phyloP scores from a whole-genome alignment of 2,888 invertebrate genomes.

The Muschampia plurimacula region DNA sequence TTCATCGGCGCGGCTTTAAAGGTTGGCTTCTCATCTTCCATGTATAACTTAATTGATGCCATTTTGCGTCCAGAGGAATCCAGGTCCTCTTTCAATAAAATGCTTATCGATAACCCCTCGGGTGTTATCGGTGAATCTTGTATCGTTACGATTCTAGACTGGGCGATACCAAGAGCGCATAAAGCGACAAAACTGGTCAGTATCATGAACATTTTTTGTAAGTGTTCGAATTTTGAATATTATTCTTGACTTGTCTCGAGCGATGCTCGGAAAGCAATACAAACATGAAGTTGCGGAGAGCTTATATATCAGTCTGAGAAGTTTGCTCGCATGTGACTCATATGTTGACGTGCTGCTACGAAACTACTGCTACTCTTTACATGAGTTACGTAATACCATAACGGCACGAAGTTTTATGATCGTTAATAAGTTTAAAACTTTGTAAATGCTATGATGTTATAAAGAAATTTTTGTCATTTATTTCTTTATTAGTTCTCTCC shows the following conservation, averaged over 20 bases:
- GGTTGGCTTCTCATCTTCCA: slow-evolving; percentile 4
- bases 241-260: background rate
- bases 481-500: too few species aligned
- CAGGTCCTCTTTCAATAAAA: slow-evolving; percentile 7
- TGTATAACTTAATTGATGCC: slow-evolving; percentile 4
- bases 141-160: slow-evolving; percentile 9
- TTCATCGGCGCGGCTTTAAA: slow-evolving; percentile 1
- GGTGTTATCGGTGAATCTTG: slow-evolving; percentile 8
- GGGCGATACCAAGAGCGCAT: background rate
- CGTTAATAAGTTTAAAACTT: too few species aligned
- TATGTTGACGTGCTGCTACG: too few species aligned
- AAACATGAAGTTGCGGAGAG: background rate
- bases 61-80: background rate
- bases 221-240: background rate
- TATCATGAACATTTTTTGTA: background rate
- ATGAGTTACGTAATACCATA: too few species aligned
- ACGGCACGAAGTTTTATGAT: too few species aligned
- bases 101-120: slow-evolving; percentile 1
- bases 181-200: background rate
- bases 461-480: too few species aligned
- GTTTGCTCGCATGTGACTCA: background rate
- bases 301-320: background rate
- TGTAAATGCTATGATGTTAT: too few species aligned
- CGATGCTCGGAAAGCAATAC: slow-evolving; percentile 1
- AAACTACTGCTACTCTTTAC: too few species aligned